Conservation (phyloP, 2,797 vertebrate species). For the Gallirallus australis region DNA sequence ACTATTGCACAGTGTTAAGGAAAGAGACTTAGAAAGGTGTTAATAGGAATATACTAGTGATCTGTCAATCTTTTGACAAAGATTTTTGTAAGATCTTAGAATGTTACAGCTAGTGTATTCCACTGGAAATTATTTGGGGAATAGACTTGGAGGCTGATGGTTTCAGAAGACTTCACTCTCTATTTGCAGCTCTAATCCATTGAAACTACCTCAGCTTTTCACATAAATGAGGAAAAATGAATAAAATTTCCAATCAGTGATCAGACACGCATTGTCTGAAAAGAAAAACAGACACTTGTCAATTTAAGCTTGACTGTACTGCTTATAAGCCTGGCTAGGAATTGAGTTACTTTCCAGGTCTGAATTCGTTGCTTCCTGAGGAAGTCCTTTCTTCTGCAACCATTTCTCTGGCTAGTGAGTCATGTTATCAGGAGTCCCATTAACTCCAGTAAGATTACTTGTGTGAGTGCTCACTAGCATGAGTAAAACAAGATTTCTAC, state of each 20-base stretch:
- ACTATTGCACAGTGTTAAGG: neutral
- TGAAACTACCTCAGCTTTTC: neutral
- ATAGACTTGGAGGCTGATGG: neutral
- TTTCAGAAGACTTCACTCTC: neutral
- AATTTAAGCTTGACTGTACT: neutral
- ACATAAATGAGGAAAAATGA: neutral
- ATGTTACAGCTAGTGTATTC: neutral
- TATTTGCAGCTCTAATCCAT: neutral
- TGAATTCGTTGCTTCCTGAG: neutral
- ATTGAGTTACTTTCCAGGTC: neutral
- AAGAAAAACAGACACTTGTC: neutral
- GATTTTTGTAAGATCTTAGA: neutral
- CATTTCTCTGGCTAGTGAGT: neutral
- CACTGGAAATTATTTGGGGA: neutral
- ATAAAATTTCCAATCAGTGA: neutral
- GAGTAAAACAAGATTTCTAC: neutral
- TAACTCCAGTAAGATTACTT: neutral
- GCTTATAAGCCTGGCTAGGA: neutral
- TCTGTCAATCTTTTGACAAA: neutral
- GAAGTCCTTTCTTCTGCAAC: neutral
- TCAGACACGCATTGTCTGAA: neutral
- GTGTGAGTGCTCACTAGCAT: neutral
- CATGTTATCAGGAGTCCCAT: neutral
- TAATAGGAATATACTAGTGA: neutral
- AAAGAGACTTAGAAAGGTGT: neutral